Evolutionary conservation across 1,140 invertebrate species (phyloP).

Genomic region (Reticulitermes speratus): DNA sequence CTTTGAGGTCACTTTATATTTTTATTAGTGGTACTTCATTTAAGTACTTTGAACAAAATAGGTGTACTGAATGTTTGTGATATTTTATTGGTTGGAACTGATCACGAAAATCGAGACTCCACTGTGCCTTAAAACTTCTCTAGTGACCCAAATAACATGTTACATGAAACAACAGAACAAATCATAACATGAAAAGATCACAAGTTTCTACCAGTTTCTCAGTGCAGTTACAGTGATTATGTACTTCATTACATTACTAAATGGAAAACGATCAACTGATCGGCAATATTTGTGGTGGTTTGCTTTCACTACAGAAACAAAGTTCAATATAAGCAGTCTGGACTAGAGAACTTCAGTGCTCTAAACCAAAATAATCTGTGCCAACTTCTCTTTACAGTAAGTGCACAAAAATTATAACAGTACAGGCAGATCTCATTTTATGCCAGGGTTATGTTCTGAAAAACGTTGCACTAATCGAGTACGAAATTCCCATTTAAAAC

Average conservation of each 20-base stretch:
- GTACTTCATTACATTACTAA: not conserved
- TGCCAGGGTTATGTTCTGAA: no score
- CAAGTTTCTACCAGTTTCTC: not conserved
- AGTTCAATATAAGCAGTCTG: not conserved
- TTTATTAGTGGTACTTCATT: no score
- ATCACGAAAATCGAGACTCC: no score
- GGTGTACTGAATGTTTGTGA: no score
- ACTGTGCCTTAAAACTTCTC: not conserved
- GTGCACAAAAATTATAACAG: not conserved
- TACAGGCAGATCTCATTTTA: not conserved
- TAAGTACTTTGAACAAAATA: no score
- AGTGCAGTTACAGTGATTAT: not conserved
- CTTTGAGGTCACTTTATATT: no score
- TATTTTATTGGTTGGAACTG: no score
- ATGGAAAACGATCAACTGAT: conserved; percentile 10
- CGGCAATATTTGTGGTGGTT: not conserved
- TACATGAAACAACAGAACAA: not conserved
- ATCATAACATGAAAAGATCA: not conserved
- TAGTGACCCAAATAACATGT: not conserved
- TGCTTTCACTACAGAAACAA: not conserved
- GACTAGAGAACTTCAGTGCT: not conserved
- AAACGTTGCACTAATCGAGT: no score
- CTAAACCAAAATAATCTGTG: not conserved
- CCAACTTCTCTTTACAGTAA: not conserved
- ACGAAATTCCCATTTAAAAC: no score